Evolutionary conservation across 2,888 invertebrate genomes (phyloP).

Genomic region (Schrankia costaestrigalis): DNA sequence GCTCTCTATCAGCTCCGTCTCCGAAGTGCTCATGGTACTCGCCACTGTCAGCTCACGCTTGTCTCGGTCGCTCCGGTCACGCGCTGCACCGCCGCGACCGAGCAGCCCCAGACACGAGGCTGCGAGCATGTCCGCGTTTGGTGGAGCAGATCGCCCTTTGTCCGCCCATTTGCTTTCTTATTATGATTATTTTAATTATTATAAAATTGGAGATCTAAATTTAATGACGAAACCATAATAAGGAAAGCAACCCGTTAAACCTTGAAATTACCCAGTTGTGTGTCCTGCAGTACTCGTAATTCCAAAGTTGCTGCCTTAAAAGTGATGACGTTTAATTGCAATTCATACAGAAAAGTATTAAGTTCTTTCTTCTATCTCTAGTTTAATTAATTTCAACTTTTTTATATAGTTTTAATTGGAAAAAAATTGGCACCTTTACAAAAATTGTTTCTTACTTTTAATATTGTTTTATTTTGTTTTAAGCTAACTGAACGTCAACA

Average conservation of each 20-base stretch:
- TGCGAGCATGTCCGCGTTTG: constrained; percentile 67
- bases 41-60: constrained; percentile 72
- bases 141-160: constrained; percentile 36
- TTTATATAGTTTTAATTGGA: no score
- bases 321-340: constrained; percentile 51
- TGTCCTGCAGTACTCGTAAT: constrained; percentile 77
- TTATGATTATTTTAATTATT: constrained; percentile 54
- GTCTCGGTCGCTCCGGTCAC: constrained; percentile 60
- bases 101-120: constrained; percentile 79
- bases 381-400: no score
- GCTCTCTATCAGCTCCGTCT: constrained; percentile 98
- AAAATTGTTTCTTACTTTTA: constrained; percentile 1
- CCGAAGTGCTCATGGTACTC: constrained; percentile 98
- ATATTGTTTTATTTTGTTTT: neutral
- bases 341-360: no score
- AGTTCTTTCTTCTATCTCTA: no score
- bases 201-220: constrained; percentile 30
- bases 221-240: constrained; percentile 59
- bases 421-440: no score
- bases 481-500: constrained; percentile 33
- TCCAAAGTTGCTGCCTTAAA: constrained; percentile 66
- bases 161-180: constrained; percentile 77
- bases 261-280: constrained; percentile 66
- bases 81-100: constrained; percentile 63
- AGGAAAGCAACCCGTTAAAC: constrained; percentile 68